Base-by-base conservation (phyloP, 2,888 invertebrate species). In the Geotrupes spiniger region DNA sequence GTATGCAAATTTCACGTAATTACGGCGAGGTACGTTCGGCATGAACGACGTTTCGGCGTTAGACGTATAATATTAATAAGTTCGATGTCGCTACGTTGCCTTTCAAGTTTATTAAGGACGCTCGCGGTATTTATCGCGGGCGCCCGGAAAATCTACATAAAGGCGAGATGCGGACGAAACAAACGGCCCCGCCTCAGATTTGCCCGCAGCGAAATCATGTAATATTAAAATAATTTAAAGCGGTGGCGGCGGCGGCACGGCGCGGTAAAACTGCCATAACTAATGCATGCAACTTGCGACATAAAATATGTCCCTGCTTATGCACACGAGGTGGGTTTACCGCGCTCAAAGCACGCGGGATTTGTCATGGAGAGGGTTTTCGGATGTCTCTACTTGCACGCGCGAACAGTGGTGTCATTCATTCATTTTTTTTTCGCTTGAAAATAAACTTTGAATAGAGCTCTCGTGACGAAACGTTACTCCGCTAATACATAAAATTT, bases 141-240 rank as follows among this genome's bases (percentile, higher is more conserved):
- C 2, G 15, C 12, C 33, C 14, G 2, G 33, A 33, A 33, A 33
- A 33, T 33, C 33, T 33, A 33, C 33, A 33, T 33, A 33, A 33
- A 33, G 11, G 33, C 33, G 33, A 33, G 14, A 33, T 33, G 14
- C 15, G 33, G 33, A n/a, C 33, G 5, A 33, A 33, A 33, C 33
- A 33, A 33, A 33, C 33, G 33, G 33, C 33, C 14, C 33, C 33
- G 48, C 56, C 58, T 60, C 69, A 70, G 70, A 70, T 70, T 69
- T 69, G 61, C 63, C 59, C 66, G 61, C 61, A 58, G 63, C 62
- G 63, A 65, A 69, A 66, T 68, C 67, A 68, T 70, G 63, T 59
- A 70, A 66, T 69, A 69, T 70, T 69, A 67, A 70, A 69, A 70
- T 69, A 69, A 70, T 69, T 70, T 70, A 69, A 69, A 68, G 63